Evolutionary conservation across 2,888 invertebrate species (phyloP).

Genomic region (Agonopterix subpropinquella): DNA sequence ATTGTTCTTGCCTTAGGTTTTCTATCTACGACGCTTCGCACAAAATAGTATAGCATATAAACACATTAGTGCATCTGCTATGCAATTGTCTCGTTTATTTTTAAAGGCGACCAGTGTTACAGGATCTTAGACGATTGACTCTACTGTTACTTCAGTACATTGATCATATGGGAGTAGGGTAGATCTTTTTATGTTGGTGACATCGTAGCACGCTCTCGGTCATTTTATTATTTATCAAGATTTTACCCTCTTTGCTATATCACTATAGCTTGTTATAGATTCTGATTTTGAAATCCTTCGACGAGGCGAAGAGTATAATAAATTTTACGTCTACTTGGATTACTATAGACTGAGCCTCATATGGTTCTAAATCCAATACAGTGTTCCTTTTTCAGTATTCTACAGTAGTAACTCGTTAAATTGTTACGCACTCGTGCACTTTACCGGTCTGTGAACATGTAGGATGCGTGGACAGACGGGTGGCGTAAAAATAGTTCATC

Average conservation of each 20-base stretch:
- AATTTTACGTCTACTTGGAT: neutral
- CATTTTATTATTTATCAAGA: conserved; percentile 46
- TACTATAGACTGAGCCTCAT: neutral
- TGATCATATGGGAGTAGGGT: conserved; percentile 28
- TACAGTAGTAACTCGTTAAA: conserved; percentile 34
- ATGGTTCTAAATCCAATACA: conserved; percentile 4
- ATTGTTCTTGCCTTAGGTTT: conserved; percentile 24
- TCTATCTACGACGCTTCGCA: neutral
- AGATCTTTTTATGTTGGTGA: conserved; percentile 48
- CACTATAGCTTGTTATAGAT: neutral
- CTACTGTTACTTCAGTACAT: conserved; percentile 4
- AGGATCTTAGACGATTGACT: neutral
- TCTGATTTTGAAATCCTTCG: neutral
- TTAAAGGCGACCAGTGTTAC: conserved; percentile 43
- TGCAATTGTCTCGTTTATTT: conserved; percentile 64
- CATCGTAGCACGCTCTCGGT: conserved; percentile 29
- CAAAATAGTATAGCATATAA: conserved; percentile 6
- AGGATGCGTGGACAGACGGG: conserved; percentile 16
- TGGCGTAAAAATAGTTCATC: conserved; percentile 1
- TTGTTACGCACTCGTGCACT: conserved; percentile 43
- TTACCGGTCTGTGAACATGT: conserved; percentile 36
- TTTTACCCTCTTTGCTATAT: neutral
- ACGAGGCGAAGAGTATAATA: neutral
- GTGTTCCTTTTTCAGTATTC: too few relatives aligned
- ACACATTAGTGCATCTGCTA: conserved; percentile 36